A percentile compares a stretch with the other conserved stretches of the same genome.
These are phyloP conservation scores for Oceanites oceanicus DNA, from an alignment of 2,113 vertebrate species.

Conservation along the genomic window DNA sequence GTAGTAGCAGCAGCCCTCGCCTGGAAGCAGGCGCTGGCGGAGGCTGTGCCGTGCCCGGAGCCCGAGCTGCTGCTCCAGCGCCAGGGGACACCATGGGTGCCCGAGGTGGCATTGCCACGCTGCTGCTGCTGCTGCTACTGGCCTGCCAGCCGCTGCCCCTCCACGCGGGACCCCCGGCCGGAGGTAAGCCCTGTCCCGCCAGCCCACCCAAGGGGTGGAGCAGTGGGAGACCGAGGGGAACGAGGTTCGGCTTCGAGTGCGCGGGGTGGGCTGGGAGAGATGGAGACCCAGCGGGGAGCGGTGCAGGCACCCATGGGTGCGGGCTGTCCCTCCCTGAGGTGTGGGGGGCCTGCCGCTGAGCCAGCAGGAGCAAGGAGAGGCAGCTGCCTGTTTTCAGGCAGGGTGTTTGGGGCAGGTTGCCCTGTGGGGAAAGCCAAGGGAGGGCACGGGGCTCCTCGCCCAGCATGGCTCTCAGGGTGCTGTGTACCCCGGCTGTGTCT, in stretches of 20 bases:
- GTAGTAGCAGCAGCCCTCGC: conserved; percentile 38
- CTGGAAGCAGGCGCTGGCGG: background rate
- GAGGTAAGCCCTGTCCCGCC: conserved; percentile 17
- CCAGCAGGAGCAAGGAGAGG: background rate
- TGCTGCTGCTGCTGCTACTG: background rate
- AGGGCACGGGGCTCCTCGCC: background rate
- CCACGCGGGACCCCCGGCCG: background rate
- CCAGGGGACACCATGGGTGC: conserved; percentile 1
- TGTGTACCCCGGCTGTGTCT: fast-evolving
- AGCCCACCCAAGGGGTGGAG: background rate
- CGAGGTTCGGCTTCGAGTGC: fast-evolving
- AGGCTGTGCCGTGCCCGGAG: background rate
- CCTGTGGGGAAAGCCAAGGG: fast-evolving
- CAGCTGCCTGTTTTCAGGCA: background rate
- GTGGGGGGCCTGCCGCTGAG: fast-evolving
- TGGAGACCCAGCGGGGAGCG: fast-evolving
- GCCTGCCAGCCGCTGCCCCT: background rate
- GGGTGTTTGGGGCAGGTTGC: background rate
- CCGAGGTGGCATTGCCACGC: background rate
- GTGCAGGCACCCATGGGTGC: background rate
- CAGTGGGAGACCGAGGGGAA: fast-evolving
- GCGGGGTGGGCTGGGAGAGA: background rate
- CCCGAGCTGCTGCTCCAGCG: background rate
- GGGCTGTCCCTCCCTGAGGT: background rate
- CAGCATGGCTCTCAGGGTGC: background rate